Evolutionary conservation across 2,888 invertebrate species (phyloP).

Genomic region (Poecilobothrus nobilitatus): DNA sequence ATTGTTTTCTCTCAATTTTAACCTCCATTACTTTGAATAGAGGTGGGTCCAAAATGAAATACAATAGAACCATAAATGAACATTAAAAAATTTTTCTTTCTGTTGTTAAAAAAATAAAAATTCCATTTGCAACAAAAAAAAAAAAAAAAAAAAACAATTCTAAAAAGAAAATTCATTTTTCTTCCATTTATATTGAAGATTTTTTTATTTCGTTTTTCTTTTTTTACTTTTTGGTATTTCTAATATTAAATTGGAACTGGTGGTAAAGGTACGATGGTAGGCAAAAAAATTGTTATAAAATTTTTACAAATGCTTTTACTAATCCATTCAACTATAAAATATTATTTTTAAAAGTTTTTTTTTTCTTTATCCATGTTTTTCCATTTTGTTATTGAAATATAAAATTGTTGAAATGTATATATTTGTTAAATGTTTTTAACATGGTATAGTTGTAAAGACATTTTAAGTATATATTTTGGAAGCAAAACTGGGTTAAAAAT

Average conservation of each 20-base stretch:
- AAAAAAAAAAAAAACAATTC: too few relatives aligned
- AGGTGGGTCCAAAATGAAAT: too few relatives aligned
- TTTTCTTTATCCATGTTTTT: too few relatives aligned
- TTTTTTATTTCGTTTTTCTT: neutral
- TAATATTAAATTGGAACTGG: neutral
- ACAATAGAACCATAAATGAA: neutral
- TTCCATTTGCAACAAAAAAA: too few relatives aligned
- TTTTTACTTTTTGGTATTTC: neutral
- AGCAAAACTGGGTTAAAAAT: too few relatives aligned
- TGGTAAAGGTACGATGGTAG: neutral
- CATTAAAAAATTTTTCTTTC: neutral
- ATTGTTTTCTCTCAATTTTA: neutral
- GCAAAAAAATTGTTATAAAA: neutral
- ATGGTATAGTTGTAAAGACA: too few relatives aligned
- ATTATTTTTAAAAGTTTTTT: neutral
- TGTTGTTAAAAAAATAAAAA: neutral
- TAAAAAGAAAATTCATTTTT: too few relatives aligned
- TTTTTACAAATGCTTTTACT: neutral
- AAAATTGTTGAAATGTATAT: too few relatives aligned
- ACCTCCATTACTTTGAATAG: neutral
- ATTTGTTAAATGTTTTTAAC: too few relatives aligned
- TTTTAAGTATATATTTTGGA: too few relatives aligned
- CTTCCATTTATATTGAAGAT: too few relatives aligned
- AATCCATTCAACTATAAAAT: conserved; percentile 1
- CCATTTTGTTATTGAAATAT: too few relatives aligned